phyloP scores from a whole-genome alignment of 2,888 invertebrate genomes.

The Apomyelois bistriatella region DNA sequence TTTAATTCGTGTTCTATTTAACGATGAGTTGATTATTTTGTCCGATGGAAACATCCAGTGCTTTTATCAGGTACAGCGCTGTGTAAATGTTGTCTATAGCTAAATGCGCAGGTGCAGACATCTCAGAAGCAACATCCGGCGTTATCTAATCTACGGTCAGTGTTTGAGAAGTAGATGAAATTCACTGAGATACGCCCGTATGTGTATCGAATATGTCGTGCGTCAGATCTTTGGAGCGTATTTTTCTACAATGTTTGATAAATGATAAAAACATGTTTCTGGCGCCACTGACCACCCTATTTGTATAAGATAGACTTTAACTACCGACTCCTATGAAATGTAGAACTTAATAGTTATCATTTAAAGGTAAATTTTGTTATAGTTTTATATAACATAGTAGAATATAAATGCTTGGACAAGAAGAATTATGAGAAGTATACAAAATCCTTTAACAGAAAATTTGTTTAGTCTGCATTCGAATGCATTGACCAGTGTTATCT shows the following conservation, averaged over 20 bases:
- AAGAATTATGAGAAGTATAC: no score
- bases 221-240: constrained; percentile 27
- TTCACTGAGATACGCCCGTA: constrained; percentile 55
- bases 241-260: constrained; percentile 29
- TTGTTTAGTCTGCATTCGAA: no score
- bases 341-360: no score
- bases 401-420: no score
- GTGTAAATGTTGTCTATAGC: constrained; percentile 38
- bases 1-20: background rate
- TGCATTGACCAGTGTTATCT: no score
- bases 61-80: constrained; percentile 38
- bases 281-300: constrained; percentile 9
- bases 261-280: constrained; percentile 22
- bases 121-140: constrained; percentile 65
- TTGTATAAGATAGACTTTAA: background rate
- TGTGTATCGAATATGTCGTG: constrained; percentile 31
- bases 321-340: no score
- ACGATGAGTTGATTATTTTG: background rate
- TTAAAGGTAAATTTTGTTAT: no score
- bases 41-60: constrained; percentile 38
- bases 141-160: constrained; percentile 77
- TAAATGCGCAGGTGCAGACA: constrained; percentile 35
- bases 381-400: no score
- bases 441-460: no score
- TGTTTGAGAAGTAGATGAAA: constrained; percentile 60